Evolutionary conservation across 2,888 invertebrate genomes (phyloP).

Genomic region (Acanthoscelides obtectus): DNA sequence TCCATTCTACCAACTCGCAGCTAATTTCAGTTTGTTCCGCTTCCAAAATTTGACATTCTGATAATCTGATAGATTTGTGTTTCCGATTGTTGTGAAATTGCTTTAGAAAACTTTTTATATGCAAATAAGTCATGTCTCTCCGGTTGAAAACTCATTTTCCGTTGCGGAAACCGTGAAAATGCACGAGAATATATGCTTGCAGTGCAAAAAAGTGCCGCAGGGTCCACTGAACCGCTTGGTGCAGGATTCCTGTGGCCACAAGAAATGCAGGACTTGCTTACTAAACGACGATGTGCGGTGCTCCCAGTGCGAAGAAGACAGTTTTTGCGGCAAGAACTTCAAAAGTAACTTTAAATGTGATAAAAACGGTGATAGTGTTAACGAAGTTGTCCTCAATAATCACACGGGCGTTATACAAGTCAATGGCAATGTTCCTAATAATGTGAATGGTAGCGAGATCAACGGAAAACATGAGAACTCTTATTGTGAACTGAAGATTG

Average conservation of each 20-base stretch:
- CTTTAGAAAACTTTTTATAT: background rate
- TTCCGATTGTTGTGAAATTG: background rate
- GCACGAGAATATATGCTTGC: constrained; percentile 40
- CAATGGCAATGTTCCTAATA: constrained; percentile 27
- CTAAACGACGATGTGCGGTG: constrained; percentile 64
- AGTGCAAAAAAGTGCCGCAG: constrained; percentile 56
- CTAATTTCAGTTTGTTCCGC: too few species aligned
- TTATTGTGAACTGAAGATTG: constrained; percentile 1
- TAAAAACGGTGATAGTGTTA: constrained; percentile 21
- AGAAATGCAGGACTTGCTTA: constrained; percentile 69
- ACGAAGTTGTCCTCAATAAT: constrained; percentile 24
- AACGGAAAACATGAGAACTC: background rate
- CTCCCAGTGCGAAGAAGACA: constrained; percentile 47
- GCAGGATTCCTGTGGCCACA: constrained; percentile 70
- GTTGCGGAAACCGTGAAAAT: constrained; percentile 5
- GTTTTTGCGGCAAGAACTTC: background rate
- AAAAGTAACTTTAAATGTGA: constrained; percentile 7
- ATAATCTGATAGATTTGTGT: too few species aligned
- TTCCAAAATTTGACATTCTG: too few species aligned
- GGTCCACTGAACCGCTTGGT: constrained; percentile 60
- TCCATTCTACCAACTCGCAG: too few species aligned
- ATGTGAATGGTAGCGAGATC: constrained; percentile 8
- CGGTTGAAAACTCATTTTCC: too few species aligned
- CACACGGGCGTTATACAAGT: constrained; percentile 38
- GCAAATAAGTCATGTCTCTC: background rate